phyloP scores from a whole-genome alignment of 2,797 vertebrate species.

The Sarcophilus harrisii region DNA sequence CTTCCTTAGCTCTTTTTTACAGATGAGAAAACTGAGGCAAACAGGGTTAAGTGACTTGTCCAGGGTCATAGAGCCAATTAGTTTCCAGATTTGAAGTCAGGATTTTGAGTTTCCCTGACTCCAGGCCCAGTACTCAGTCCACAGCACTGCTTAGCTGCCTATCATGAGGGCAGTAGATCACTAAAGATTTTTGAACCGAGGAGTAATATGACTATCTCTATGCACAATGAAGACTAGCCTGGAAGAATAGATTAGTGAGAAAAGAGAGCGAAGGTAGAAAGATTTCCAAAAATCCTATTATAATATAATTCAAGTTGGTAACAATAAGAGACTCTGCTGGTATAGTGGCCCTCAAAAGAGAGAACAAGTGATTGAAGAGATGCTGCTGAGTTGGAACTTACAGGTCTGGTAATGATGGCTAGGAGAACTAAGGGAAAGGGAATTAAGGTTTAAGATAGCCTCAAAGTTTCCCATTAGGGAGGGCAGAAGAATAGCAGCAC shows the following conservation, averaged over 20 bases:
- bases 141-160: background rate
- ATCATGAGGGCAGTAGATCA: background rate
- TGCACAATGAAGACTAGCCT: background rate
- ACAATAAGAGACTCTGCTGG: background rate
- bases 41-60: background rate
- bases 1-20: background rate
- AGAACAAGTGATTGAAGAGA: background rate
- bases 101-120: background rate
- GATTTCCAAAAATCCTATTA: background rate
- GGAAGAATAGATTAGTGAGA: background rate
- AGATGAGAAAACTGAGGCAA: background rate
- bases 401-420: background rate
- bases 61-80: background rate
- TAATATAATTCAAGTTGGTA: background rate
- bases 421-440: background rate
- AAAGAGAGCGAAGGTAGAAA: background rate
- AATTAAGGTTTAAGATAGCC: background rate
- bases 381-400: background rate
- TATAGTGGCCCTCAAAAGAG: background rate
- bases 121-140: background rate
- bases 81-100: background rate
- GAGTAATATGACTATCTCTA: background rate
- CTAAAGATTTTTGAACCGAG: background rate
- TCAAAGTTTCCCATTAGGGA: background rate
- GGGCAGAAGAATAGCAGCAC: background rate